phyloP scores from a whole-genome alignment of 2,888 invertebrate species.

The Cosmorhoe ocellata region DNA sequence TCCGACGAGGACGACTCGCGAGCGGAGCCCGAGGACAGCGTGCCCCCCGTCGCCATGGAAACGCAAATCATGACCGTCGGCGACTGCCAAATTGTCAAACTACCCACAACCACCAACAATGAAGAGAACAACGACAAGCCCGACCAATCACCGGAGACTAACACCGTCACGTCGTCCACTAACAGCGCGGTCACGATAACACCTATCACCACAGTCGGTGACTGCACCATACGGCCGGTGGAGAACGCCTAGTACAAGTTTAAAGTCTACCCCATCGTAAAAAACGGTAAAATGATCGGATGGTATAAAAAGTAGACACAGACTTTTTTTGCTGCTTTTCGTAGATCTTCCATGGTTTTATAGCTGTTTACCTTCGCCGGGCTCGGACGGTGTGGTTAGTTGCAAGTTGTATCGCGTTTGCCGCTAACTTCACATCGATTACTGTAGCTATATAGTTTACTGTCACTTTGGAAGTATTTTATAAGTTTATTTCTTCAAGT shows the following conservation, averaged over 20 bases:
- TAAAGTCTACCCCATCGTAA: conserved; percentile 51
- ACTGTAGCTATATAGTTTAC: no score
- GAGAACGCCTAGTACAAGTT: conserved; percentile 61
- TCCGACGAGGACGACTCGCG: conserved; percentile 68
- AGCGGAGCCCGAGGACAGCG: conserved; percentile 62
- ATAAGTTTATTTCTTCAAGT: background rate
- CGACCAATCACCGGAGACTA: conserved; percentile 48
- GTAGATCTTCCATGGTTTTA: conserved; percentile 8
- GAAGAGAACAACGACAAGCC: conserved; percentile 49
- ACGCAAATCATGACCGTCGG: conserved; percentile 78
- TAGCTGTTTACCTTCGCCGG: background rate
- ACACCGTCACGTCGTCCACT: conserved; percentile 49
- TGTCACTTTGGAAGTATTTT: background rate
- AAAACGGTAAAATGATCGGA: background rate
- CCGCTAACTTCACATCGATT: no score
- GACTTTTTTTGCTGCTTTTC: background rate
- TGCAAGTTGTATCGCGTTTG: no score
- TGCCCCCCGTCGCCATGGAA: conserved; percentile 62
- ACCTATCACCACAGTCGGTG: conserved; percentile 74
- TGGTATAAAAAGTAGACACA: conserved; percentile 1
- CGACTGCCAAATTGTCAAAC: conserved; percentile 77
- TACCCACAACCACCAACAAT: conserved; percentile 58
- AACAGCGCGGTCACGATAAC: conserved; percentile 73
- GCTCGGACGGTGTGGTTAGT: background rate
- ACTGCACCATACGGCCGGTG: conserved; percentile 76